phyloP scores from a whole-genome alignment of 30 jellyfish, hydroid and myxozoan species.

The Calvadosia cruxmelitensis region DNA sequence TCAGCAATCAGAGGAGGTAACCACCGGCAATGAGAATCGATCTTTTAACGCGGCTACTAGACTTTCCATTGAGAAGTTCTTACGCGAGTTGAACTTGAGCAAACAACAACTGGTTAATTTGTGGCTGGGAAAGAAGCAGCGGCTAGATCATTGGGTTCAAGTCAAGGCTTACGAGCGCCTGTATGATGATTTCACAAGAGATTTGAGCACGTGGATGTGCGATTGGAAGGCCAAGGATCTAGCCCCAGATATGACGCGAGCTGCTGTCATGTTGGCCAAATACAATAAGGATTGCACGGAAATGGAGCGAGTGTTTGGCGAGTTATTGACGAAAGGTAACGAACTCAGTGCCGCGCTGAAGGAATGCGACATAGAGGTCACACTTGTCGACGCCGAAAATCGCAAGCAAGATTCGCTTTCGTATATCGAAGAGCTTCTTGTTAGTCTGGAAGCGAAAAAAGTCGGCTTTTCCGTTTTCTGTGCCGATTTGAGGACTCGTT shows the following conservation, averaged over 20 bases:
- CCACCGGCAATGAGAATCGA: neutral
- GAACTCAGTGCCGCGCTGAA: constrained; percentile 38
- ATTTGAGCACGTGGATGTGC: constrained; percentile 33
- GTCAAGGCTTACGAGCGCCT: constrained; percentile 81
- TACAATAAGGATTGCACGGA: constrained; percentile 57
- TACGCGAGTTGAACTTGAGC: constrained; percentile 40
- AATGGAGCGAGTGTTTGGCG: constrained; percentile 41
- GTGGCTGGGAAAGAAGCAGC: constrained; percentile 77
- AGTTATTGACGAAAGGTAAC: constrained; percentile 41
- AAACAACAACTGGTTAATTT: constrained; percentile 62
- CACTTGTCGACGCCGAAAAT: constrained; percentile 44
- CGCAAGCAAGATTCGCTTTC: constrained; percentile 45
- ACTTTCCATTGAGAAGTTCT: constrained; percentile 7
- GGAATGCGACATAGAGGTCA: constrained; percentile 73
- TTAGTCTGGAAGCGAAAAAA: constrained; percentile 35
- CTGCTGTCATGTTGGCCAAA: constrained; percentile 48
- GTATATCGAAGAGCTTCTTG: constrained; percentile 46
- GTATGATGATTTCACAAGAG: constrained; percentile 17
- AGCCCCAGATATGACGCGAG: constrained; percentile 76
- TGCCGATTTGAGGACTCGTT: neutral
- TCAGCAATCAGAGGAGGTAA: neutral
- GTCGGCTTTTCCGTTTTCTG: constrained; percentile 15
- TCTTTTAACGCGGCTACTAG: neutral
- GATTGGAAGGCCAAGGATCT: constrained; percentile 59
- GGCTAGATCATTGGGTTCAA: constrained; percentile 86